These are phyloP conservation scores for Tinea pellionella DNA, from an alignment of 2,888 invertebrate species.

Conservation along the genomic window DNA sequence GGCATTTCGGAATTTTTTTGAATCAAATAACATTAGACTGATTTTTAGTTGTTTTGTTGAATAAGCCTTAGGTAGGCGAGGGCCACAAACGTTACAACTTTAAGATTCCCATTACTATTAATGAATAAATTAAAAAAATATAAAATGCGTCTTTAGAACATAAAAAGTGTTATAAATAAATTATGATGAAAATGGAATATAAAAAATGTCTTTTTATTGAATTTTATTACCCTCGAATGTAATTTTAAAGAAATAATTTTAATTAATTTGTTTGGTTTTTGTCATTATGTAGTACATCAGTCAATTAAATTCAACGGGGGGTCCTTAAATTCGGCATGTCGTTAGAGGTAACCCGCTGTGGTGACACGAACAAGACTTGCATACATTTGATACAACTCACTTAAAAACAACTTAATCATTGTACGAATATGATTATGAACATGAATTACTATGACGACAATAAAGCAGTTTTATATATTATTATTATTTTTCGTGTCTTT, in stretches of 20 bases:
- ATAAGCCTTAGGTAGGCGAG: too few species aligned
- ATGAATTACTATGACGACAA: not conserved
- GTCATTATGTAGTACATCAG: conserved; percentile 21
- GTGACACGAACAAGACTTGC: conserved; percentile 22
- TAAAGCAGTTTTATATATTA: not conserved
- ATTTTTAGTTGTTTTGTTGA: too few species aligned
- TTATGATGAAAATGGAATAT: too few species aligned
- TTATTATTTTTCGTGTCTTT: not conserved
- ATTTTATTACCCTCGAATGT: not conserved
- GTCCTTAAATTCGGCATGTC: conserved; percentile 26
- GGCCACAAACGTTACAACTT: too few species aligned
- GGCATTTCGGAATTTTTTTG: too few species aligned
- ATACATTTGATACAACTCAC: conserved; percentile 18
- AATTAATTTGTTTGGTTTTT: conserved; percentile 43
- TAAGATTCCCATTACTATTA: too few species aligned
- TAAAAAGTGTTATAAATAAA: too few species aligned
- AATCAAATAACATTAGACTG: too few species aligned
- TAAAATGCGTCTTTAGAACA: too few species aligned
- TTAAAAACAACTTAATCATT: conserved; percentile 24
- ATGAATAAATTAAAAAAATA: too few species aligned
- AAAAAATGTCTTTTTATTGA: not conserved
- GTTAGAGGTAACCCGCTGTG: conserved; percentile 35
- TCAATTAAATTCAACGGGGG: conserved; percentile 23
- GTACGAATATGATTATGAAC: conserved; percentile 14
- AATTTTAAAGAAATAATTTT: conserved; percentile 15